Base-by-base conservation (phyloP, 1,140 invertebrate species). In the Acromyrmex charruanus region DNA sequence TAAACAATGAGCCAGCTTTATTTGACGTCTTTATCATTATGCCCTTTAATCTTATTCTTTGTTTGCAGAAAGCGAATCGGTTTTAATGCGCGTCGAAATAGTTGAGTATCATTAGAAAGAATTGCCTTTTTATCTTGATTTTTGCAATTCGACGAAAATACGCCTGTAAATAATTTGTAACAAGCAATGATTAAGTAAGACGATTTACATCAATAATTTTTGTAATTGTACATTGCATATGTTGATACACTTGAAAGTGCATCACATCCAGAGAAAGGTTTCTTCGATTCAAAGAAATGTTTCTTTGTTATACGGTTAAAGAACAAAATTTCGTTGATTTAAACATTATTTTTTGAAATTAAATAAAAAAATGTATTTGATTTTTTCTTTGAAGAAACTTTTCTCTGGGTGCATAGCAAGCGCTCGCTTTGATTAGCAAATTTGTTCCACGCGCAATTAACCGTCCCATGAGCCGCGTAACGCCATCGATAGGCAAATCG, bases 401-500 rank as follows among this genome's bases (percentile, higher is more conserved):
- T 39, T 39, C 6, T 39, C 35, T 39, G 1, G 0, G 35, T 39
- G 35, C 35, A 39, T 9, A 39, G 35, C 7, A 39, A 4, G 21
- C 58, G 51, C 35, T 10, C 6, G 18, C 53, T 82, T 72, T 82
- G 53, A 82, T 82, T 82, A 72, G 25, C 25, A 18, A 81, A 72
- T 72, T n/a, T 49, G 28, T 10, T 82, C n/a, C 7, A 71, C 49
- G 35, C 53, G 35, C 81, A 77, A 88, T 86, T 91, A 80, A 66
- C 71, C 82, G 85, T 75, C 61, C 85, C 66, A 55, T 44, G 88
- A 77, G 68, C 25, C 31, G 25, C 80, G 16, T 72, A 82, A 31
- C 25, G 51, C 85, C 55, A 18, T 31, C 25, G 53, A 28, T 16
- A 39, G 65, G 18, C n/a, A n/a, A 66, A 59, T 86, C 39, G 85